These are phyloP conservation scores for Menidia beryllina DNA, from an alignment of 2,113 vertebrate species.

Conservation along the genomic window DNA sequence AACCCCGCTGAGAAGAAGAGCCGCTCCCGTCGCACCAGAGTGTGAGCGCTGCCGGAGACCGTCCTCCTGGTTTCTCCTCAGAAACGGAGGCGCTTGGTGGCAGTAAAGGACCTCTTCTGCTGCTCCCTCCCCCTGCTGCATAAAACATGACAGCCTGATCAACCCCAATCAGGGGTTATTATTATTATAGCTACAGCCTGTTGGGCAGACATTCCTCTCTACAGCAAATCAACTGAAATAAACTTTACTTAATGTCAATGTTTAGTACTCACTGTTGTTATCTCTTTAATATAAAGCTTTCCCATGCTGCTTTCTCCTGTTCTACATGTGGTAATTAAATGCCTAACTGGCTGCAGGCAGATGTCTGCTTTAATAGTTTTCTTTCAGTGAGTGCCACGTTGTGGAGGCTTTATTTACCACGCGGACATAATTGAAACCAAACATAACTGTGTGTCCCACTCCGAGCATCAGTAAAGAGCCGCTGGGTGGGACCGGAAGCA, in stretches of 20 bases:
- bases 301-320: too few relatives aligned
- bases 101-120: constrained; percentile 12
- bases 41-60: neutral
- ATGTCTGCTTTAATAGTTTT: neutral
- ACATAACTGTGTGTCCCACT: neutral
- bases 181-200: too few relatives aligned
- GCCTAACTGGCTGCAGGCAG: too few relatives aligned
- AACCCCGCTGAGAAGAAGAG: neutral
- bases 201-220: too few relatives aligned
- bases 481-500: constrained; percentile 13
- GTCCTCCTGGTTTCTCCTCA: constrained; percentile 8
- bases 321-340: too few relatives aligned
- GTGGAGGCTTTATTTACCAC: constrained; percentile 4
- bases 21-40: neutral
- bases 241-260: too few relatives aligned
- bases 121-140: constrained; percentile 32
- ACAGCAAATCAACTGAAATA: too few relatives aligned
- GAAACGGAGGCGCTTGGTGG: constrained; percentile 47
- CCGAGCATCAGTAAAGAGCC: constrained; percentile 1
- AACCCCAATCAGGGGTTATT: too few relatives aligned
- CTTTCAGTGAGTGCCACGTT: constrained; percentile 10
- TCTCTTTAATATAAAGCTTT: too few relatives aligned
- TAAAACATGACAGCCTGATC: constrained; percentile 21
- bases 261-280: too few relatives aligned
- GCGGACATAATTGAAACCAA: neutral